Conservation (phyloP, 2,888 invertebrate genomes). For the Folsomia candida region DNA sequence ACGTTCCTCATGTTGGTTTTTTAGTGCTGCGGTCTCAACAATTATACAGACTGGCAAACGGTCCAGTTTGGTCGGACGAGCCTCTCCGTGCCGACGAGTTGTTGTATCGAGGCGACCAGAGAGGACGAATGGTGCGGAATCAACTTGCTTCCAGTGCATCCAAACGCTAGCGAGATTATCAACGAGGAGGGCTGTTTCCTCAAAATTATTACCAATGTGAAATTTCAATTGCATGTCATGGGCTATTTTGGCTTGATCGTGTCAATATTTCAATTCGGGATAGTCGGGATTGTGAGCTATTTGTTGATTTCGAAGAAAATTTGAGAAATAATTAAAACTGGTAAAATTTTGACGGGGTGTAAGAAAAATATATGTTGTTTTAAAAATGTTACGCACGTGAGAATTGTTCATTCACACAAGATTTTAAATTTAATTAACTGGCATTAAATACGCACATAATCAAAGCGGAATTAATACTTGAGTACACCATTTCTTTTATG, state of each 20-base stretch:
- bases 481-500: no score
- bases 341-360: no score
- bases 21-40: constrained; percentile 26
- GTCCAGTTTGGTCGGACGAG: constrained; percentile 28
- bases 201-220: background rate
- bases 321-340: no score
- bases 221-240: background rate
- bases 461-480: no score
- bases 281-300: background rate
- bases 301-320: background rate
- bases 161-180: background rate
- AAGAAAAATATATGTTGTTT: no score
- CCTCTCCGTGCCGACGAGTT: constrained; percentile 20
- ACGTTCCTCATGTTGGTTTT: background rate
- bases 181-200: background rate
- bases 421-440: no score
- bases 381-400: no score
- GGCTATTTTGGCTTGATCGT: background rate
- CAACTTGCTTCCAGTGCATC: constrained; percentile 13
- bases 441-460: no score
- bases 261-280: background rate
- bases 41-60: constrained; percentile 33
- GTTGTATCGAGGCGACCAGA: constrained; percentile 15
- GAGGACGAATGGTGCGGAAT: constrained; percentile 21
- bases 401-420: no score